A percentile compares a stretch with the other conserved stretches of the same genome.
These are phyloP conservation scores for Lepus timidus DNA, from an alignment of 2,113 vertebrate genomes.

Conservation along the genomic window DNA sequence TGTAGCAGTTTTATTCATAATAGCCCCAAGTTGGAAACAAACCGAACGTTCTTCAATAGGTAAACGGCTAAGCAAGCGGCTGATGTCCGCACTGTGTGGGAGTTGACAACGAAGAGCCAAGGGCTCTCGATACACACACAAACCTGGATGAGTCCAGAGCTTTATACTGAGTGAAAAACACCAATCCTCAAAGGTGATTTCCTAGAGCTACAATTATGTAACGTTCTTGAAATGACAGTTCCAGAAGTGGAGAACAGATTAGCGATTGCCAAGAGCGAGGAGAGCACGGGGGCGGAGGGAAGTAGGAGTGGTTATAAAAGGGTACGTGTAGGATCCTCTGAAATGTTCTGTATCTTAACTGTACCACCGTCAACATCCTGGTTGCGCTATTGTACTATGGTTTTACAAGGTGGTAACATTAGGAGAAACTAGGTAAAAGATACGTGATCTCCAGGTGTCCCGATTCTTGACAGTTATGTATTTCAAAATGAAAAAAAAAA, in stretches of 20 bases:
- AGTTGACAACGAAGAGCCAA: neutral
- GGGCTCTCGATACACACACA: neutral
- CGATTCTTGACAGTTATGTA: neutral
- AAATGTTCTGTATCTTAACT: neutral
- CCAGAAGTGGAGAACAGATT: slow-evolving; percentile 39
- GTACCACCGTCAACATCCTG: neutral
- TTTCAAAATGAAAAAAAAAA: no score
- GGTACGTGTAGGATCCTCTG: neutral
- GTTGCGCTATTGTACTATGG: neutral
- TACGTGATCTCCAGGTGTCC: neutral
- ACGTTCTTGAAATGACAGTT: slow-evolving; percentile 29
- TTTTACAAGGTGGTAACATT: neutral
- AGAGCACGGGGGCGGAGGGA: neutral
- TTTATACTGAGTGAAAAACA: neutral
- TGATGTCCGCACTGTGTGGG: neutral
- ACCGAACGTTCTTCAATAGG: neutral
- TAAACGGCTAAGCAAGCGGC: neutral
- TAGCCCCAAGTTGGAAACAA: neutral
- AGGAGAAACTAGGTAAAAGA: neutral
- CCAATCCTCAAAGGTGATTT: neutral
- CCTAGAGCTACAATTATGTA: neutral
- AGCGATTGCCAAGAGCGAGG: slow-evolving; percentile 6
- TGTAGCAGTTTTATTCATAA: slow-evolving; percentile 7
- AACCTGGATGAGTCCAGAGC: neutral
- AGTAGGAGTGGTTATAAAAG: neutral